Conservation (phyloP, 2,888 invertebrate species). For the Protodeltote pygarga region DNA sequence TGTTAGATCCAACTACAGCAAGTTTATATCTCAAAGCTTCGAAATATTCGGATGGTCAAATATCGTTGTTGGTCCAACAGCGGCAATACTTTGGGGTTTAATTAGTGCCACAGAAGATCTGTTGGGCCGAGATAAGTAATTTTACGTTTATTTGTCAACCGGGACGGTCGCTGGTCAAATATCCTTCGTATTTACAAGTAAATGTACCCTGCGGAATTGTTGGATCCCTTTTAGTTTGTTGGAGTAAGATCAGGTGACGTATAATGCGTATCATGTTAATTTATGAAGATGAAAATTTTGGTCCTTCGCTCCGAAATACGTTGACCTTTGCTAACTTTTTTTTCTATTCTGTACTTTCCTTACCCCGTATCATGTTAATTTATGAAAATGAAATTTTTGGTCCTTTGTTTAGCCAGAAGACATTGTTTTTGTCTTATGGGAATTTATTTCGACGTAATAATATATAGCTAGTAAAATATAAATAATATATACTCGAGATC, state of each 20-base stretch:
- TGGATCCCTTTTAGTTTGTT: conserved; percentile 15
- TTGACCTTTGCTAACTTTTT: too few species aligned
- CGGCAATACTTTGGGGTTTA: conserved; percentile 34
- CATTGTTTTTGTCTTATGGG: too few species aligned
- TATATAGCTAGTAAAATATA: too few species aligned
- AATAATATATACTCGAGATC: too few species aligned
- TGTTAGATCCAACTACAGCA: conserved; percentile 3
- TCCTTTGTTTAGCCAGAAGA: neutral
- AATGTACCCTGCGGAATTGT: conserved; percentile 18
- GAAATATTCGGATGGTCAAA: conserved; percentile 12
- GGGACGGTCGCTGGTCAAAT: conserved; percentile 30
- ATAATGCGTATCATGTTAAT: conserved; percentile 2
- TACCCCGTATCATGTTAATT: neutral
- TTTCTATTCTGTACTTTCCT: too few species aligned
- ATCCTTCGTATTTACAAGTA: conserved; percentile 18
- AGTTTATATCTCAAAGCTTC: conserved; percentile 3
- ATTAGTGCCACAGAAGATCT: conserved; percentile 42
- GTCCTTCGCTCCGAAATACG: neutral
- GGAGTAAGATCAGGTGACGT: conserved; percentile 1
- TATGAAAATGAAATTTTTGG: neutral
- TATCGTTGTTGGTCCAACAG: conserved; percentile 7
- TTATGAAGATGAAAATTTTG: neutral
- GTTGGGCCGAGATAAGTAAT: conserved; percentile 42
- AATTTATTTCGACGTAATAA: too few species aligned
- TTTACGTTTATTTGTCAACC: conserved; percentile 48